Conservation (phyloP, 2,888 invertebrate genomes). For the Eupithecia inturbata region DNA sequence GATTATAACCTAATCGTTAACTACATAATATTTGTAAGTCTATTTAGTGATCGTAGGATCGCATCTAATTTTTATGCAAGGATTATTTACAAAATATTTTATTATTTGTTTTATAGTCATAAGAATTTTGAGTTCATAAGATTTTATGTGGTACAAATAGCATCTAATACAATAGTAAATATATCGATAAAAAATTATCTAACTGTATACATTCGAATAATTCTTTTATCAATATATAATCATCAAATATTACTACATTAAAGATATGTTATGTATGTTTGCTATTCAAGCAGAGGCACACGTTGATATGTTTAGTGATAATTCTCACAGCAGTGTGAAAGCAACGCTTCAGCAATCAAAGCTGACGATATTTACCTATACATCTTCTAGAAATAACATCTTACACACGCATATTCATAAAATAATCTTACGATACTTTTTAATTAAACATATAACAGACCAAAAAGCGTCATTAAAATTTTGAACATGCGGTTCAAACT, state of each 20-base stretch:
- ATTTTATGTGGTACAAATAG: conserved; percentile 79
- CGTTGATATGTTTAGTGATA: conserved; percentile 81
- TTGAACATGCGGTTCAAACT: conserved; percentile 35
- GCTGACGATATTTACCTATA: conserved; percentile 60
- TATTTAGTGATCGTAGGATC: conserved; percentile 62
- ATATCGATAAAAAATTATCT: conserved; percentile 77
- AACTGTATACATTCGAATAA: conserved; percentile 66
- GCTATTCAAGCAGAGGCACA: conserved; percentile 83
- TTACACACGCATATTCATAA: conserved; percentile 56
- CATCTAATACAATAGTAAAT: conserved; percentile 76
- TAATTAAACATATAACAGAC: conserved; percentile 49
- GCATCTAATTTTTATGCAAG: conserved; percentile 70
- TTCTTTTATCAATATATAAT: conserved; percentile 68
- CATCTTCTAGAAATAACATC: conserved; percentile 49
- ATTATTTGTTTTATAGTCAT: conserved; percentile 79
- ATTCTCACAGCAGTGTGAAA: conserved; percentile 63
- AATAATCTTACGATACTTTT: conserved; percentile 2
- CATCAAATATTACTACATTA: conserved; percentile 77
- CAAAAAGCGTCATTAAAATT: conserved; percentile 18
- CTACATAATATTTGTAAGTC: conserved; percentile 59
- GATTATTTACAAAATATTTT: conserved; percentile 78
- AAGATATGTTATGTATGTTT: conserved; percentile 79
- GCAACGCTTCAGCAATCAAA: conserved; percentile 77
- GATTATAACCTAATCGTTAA: conserved; percentile 31
- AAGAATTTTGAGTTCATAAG: conserved; percentile 83